Evolutionary conservation across 2,797 vertebrate genomes (phyloP).

Genomic region (Bucorvus abyssinicus): DNA sequence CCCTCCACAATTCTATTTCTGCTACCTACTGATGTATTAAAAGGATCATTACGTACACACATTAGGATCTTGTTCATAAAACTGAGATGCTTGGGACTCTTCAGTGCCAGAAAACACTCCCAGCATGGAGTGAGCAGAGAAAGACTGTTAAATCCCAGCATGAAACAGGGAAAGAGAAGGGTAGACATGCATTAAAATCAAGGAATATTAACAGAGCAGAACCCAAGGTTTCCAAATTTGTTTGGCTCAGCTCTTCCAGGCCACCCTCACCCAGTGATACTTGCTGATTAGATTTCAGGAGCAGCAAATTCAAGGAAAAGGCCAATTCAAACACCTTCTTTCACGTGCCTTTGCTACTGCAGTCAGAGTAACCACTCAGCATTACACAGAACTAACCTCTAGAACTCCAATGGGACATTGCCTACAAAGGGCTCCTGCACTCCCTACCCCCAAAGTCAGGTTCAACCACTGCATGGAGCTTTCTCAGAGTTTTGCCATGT

Average conservation of each 20-base stretch:
- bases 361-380: not conserved
- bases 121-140: not conserved
- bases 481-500: not conserved
- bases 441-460: not conserved
- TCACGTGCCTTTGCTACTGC: not conserved
- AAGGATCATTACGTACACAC: conserved; percentile 56
- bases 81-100: conserved; percentile 20
- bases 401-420: fast-evolving
- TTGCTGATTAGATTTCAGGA: not conserved
- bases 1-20: conserved; percentile 42
- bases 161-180: not conserved
- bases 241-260: not conserved
- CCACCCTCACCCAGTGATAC: not conserved
- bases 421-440: not conserved
- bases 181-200: not conserved
- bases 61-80: conserved; percentile 64
- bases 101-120: conserved; percentile 38
- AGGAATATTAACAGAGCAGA: not conserved
- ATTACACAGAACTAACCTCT: not conserved
- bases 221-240: not conserved
- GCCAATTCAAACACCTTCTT: not conserved
- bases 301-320: not conserved
- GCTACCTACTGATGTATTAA: conserved; percentile 50
- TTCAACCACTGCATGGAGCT: not conserved
- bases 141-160: conserved; percentile 6